These are phyloP conservation scores for Plestiodon gilberti DNA, from an alignment of 2,113 vertebrate species.

Conservation along the genomic window DNA sequence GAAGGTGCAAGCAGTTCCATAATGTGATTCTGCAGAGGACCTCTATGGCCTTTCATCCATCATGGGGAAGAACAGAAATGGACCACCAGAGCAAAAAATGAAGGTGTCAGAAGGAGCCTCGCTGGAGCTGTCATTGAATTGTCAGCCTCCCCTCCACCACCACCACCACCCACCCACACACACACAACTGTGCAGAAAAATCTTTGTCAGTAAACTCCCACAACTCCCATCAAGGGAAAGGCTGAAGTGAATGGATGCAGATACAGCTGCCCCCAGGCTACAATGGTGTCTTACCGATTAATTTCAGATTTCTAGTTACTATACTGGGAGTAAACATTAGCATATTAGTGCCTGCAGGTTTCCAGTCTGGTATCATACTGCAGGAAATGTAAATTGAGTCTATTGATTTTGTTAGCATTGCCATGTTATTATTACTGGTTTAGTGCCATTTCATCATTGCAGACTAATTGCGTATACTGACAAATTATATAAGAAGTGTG, in stretches of 20 bases:
- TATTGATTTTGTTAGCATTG: conserved; percentile 27
- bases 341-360: conserved; percentile 14
- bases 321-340: conserved; percentile 33
- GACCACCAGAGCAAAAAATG: neutral
- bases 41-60: neutral
- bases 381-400: conserved; percentile 25
- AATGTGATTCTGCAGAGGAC: neutral
- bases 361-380: conserved; percentile 17
- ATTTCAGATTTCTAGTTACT: conserved; percentile 39
- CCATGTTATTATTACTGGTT: conserved; percentile 48
- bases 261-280: neutral
- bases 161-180: neutral
- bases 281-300: accelerated
- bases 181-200: neutral
- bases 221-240: neutral
- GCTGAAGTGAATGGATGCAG: conserved; percentile 12
- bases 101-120: neutral
- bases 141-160: neutral
- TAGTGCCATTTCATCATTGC: conserved; percentile 51
- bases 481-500: conserved; percentile 51
- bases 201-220: neutral
- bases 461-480: conserved; percentile 55
- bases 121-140: conserved; percentile 18
- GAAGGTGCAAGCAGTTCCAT: neutral
- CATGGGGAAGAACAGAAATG: neutral